A percentile compares a stretch with the other conserved stretches of the same genome.
Evolutionary conservation across 2,888 invertebrate species (phyloP).

Genomic region (Argynnis bischoffii): DNA sequence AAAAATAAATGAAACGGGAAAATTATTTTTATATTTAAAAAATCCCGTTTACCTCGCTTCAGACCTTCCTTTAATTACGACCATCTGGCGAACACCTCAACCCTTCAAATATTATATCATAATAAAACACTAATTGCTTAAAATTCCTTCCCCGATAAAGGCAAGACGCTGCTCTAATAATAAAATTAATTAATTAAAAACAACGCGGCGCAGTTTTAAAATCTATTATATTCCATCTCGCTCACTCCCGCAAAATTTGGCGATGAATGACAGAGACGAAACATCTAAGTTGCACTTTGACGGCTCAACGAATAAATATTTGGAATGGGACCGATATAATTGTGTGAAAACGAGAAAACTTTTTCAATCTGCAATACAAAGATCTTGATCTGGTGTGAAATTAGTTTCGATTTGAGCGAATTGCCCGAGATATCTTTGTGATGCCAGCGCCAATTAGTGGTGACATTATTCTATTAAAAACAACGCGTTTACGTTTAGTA

Average conservation of each 20-base stretch:
- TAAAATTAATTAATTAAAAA: slow-evolving; percentile 83
- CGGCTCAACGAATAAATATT: slow-evolving; percentile 61
- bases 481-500: too few species aligned
- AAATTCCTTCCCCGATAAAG: slow-evolving; percentile 74
- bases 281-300: slow-evolving; percentile 9
- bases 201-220: slow-evolving; percentile 49
- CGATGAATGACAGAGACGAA: slow-evolving; percentile 15
- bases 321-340: slow-evolving; percentile 68
- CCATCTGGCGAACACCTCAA: slow-evolving; percentile 66
- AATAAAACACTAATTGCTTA: slow-evolving; percentile 82
- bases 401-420: slow-evolving; percentile 63
- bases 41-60: slow-evolving; percentile 10
- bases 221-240: slow-evolving; percentile 34
- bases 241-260: background rate
- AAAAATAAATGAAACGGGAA: slow-evolving; percentile 8
- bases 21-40: slow-evolving; percentile 8
- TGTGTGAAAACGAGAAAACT: slow-evolving; percentile 75
- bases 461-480: background rate
- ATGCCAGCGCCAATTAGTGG: slow-evolving; percentile 7
- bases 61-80: slow-evolving; percentile 33
- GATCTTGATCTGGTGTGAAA: slow-evolving; percentile 54
- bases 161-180: slow-evolving; percentile 75
- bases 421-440: slow-evolving; percentile 13
- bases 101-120: slow-evolving; percentile 81
- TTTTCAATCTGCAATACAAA: slow-evolving; percentile 76